phyloP scores from a whole-genome alignment of 1,140 invertebrate genomes.

The Dinoponera quadriceps region DNA sequence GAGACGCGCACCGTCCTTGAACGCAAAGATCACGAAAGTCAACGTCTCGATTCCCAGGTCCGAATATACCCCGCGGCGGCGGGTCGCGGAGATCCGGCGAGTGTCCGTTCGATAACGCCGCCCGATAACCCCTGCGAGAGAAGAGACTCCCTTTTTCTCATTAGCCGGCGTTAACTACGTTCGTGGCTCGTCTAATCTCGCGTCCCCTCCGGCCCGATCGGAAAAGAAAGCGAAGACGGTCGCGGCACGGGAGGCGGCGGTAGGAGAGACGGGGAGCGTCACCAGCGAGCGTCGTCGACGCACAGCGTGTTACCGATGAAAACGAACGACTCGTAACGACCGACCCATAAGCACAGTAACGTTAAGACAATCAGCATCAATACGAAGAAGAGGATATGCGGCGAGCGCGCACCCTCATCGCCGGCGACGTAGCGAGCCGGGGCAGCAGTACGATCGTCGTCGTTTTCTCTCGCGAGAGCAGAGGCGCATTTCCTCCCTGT shows the following conservation, averaged over 20 bases:
- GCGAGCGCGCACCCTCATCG: background rate
- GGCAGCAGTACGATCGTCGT: no score
- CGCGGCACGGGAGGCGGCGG: no score
- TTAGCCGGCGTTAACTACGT: background rate
- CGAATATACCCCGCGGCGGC: no score
- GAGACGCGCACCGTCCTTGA: no score
- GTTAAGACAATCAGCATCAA: conserved; percentile 33
- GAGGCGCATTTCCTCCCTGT: conserved; percentile 52
- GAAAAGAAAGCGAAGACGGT: background rate
- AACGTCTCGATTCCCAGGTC: background rate
- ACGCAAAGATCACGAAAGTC: background rate
- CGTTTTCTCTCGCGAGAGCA: conserved; percentile 3
- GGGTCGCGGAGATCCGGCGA: no score
- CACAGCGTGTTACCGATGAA: no score
- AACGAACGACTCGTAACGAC: no score
- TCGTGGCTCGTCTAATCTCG: conserved; percentile 11
- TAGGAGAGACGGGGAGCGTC: conserved; percentile 4
- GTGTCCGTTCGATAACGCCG: background rate
- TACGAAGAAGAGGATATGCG: conserved; percentile 24
- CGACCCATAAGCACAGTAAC: conserved; percentile 32
- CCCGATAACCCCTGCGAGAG: background rate
- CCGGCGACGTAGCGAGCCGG: no score
- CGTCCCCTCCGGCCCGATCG: background rate
- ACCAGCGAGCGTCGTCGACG: conserved; percentile 10
- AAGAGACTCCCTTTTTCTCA: background rate